Evolutionary conservation across 1,140 invertebrate species (phyloP).

Genomic region (Philotrypesis tridentata): DNA sequence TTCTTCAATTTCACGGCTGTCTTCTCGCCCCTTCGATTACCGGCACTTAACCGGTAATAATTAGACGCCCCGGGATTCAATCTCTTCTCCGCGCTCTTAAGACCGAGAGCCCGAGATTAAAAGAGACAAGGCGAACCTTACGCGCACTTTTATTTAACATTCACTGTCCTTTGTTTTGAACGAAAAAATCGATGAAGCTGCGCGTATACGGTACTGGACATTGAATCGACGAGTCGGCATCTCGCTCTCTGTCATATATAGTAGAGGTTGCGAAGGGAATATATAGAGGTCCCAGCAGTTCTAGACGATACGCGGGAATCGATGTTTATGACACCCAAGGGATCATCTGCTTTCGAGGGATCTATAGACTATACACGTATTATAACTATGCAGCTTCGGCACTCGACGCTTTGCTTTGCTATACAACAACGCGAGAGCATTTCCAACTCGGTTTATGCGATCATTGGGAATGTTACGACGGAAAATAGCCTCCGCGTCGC

Average conservation of each 20-base stretch:
- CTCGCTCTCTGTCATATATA: neutral
- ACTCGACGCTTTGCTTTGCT: neutral
- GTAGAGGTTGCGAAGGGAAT: neutral
- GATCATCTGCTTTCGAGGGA: neutral
- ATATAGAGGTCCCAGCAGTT: neutral
- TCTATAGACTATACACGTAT: too few species aligned
- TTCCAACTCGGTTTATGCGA: too few species aligned
- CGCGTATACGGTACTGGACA: neutral
- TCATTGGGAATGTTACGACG: neutral
- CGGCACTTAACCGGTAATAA: slow-evolving; percentile 49
- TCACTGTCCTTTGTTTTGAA: neutral
- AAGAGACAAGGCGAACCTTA: slow-evolving; percentile 16
- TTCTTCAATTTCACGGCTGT: slow-evolving; percentile 51
- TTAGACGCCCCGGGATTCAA: slow-evolving; percentile 45
- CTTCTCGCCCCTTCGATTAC: slow-evolving; percentile 49
- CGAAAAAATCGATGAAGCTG: neutral
- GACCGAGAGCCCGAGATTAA: slow-evolving; percentile 10
- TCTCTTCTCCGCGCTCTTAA: neutral
- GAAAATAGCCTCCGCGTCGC: too few species aligned
- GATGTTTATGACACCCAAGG: slow-evolving; percentile 41
- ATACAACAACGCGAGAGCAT: too few species aligned
- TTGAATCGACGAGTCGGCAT: neutral
- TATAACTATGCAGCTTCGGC: neutral
- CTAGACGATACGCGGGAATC: neutral
- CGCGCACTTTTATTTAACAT: neutral